These are phyloP conservation scores for Microvelia longipes DNA, from an alignment of 1,140 invertebrate species.

Conservation along the genomic window DNA sequence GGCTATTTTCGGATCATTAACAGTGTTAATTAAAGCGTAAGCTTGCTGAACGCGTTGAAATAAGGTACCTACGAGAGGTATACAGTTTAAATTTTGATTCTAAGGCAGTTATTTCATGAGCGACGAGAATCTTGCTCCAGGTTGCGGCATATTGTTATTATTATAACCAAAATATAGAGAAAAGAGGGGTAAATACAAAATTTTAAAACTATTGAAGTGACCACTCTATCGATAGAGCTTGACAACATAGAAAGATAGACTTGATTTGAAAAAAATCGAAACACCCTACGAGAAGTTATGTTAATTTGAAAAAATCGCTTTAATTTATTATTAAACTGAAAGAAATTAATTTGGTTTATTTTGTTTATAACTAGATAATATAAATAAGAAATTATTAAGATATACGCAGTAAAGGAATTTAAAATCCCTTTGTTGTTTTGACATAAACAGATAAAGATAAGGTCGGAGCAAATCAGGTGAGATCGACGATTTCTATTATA, in stretches of 20 bases:
- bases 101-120: too few relatives aligned
- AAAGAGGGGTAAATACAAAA: background rate
- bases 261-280: slow-evolving; percentile 23
- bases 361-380: too few relatives aligned
- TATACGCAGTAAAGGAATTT: too few relatives aligned
- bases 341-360: too few relatives aligned
- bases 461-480: too few relatives aligned
- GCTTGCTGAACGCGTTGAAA: background rate
- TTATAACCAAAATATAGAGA: background rate
- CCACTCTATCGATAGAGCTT: background rate
- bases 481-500: too few relatives aligned
- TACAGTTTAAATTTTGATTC: background rate
- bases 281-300: too few relatives aligned
- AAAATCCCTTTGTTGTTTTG: too few relatives aligned
- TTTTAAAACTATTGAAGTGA: background rate
- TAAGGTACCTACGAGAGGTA: background rate
- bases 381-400: too few relatives aligned
- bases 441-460: too few relatives aligned
- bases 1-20: background rate
- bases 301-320: too few relatives aligned
- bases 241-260: background rate
- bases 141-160: background rate
- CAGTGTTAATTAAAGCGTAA: background rate
- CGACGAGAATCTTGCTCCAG: background rate
- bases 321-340: too few relatives aligned